Evolutionary conservation across 2,113 vertebrate species (phyloP).

Genomic region (Monarcha castaneiventris): DNA sequence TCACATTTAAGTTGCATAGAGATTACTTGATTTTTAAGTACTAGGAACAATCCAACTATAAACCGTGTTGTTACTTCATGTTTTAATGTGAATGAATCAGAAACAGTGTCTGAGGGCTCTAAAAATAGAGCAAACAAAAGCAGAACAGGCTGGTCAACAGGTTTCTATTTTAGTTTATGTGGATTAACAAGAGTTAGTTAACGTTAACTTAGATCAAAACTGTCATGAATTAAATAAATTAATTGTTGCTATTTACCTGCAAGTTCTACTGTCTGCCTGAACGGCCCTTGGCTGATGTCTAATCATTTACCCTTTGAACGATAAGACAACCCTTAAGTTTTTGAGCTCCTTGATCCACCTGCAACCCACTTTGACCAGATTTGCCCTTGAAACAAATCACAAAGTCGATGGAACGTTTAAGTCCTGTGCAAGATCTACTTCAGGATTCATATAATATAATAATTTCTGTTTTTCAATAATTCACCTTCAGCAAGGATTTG

Average conservation of each 20-base stretch:
- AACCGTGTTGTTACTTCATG: not conserved
- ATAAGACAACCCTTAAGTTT: not conserved
- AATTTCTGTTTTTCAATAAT: not conserved
- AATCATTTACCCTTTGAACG: not conserved
- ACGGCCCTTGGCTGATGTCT: not conserved
- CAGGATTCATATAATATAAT: not conserved
- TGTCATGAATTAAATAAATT: not conserved
- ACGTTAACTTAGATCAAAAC: not conserved
- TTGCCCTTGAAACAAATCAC: not conserved
- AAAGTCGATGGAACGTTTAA: not conserved
- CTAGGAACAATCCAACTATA: not conserved
- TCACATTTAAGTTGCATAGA: not conserved
- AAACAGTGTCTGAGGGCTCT: not conserved
- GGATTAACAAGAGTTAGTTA: not conserved
- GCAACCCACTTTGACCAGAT: not conserved
- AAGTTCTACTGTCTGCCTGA: not conserved
- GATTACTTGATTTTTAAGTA: not conserved
- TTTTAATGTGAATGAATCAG: not conserved
- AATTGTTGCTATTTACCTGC: not conserved
- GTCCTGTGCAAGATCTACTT: not conserved
- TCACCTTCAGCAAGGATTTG: not conserved
- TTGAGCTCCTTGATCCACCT: not conserved
- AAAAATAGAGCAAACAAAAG: not conserved
- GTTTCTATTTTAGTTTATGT: not conserved
- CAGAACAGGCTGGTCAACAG: not conserved